These are phyloP conservation scores for Aphelenchoides fujianensis DNA, from an alignment of 1,140 invertebrate species.

Conservation along the genomic window DNA sequence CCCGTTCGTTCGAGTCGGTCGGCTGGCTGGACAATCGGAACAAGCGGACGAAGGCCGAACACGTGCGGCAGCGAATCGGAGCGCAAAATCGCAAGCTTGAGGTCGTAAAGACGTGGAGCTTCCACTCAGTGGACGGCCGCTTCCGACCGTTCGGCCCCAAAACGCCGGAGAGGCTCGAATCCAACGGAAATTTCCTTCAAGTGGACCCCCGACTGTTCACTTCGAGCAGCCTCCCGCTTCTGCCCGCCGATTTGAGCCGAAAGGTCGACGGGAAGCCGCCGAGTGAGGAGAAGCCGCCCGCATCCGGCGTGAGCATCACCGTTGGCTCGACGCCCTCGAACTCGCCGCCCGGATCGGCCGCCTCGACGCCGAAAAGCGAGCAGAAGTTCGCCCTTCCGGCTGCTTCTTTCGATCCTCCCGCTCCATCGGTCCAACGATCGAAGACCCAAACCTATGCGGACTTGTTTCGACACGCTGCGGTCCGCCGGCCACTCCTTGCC, in stretches of 20 bases:
- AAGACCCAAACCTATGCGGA: slow-evolving; percentile 42
- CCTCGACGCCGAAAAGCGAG: slow-evolving; percentile 2
- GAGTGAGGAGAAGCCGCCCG: too few species aligned
- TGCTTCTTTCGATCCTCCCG: too few species aligned
- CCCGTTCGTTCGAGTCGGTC: slow-evolving; percentile 42
- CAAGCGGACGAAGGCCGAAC: slow-evolving; percentile 24
- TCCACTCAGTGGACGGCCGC: too few species aligned
- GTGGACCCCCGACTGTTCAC: too few species aligned
- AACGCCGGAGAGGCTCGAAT: too few species aligned
- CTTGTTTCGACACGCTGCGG: slow-evolving; percentile 32
- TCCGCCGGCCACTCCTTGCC: slow-evolving; percentile 38
- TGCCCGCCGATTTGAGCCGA: slow-evolving; percentile 14
- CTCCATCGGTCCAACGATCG: background rate
- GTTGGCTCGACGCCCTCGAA: background rate
- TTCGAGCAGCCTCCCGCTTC: background rate
- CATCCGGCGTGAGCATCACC: background rate
- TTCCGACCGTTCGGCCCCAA: too few species aligned
- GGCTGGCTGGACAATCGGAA: slow-evolving; percentile 50
- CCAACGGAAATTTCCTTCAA: too few species aligned
- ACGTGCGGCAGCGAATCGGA: slow-evolving; percentile 27
- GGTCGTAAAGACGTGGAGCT: background rate
- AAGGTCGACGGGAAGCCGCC: too few species aligned
- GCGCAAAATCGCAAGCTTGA: slow-evolving; percentile 13
- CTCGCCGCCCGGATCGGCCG: background rate
- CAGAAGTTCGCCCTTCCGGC: background rate